Conservation (phyloP, 1,140 invertebrate genomes). For the Agrypnia vestita region DNA sequence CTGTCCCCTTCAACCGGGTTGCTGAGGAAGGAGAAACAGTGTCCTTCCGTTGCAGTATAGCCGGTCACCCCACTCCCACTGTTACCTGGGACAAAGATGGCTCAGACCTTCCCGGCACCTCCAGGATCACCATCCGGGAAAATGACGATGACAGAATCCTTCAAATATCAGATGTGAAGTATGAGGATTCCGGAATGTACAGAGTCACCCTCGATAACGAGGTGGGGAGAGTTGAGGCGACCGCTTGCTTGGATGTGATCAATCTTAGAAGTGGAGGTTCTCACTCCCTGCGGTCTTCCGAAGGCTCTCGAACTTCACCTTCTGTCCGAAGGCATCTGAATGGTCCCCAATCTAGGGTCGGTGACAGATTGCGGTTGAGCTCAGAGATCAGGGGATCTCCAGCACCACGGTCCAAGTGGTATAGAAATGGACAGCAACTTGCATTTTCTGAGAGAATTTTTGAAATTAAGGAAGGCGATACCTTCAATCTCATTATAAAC, state of each 20-base stretch:
- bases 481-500: slow-evolving; percentile 70
- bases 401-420: slow-evolving; percentile 76
- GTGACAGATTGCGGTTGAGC: slow-evolving; percentile 73
- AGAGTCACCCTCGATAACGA: slow-evolving; percentile 87
- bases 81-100: slow-evolving; percentile 88
- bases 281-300: slow-evolving; percentile 66
- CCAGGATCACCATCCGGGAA: slow-evolving; percentile 81
- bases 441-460: slow-evolving; percentile 63
- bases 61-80: slow-evolving; percentile 84
- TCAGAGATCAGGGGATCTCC: slow-evolving; percentile 75
- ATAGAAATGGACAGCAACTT: slow-evolving; percentile 74
- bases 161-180: slow-evolving; percentile 83
- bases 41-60: slow-evolving; percentile 85
- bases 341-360: slow-evolving; percentile 68
- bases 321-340: slow-evolving; percentile 66
- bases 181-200: slow-evolving; percentile 87
- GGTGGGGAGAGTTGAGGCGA: slow-evolving; percentile 85
- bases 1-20: slow-evolving; percentile 88
- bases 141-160: slow-evolving; percentile 84
- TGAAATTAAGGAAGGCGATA: slow-evolving; percentile 61
- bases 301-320: slow-evolving; percentile 67
- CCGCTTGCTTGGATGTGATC: slow-evolving; percentile 86
- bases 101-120: slow-evolving; percentile 75
- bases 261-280: slow-evolving; percentile 69
- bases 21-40: slow-evolving; percentile 87